Conservation (phyloP, 2,797 vertebrate genomes). For the Esox masquinongy region DNA sequence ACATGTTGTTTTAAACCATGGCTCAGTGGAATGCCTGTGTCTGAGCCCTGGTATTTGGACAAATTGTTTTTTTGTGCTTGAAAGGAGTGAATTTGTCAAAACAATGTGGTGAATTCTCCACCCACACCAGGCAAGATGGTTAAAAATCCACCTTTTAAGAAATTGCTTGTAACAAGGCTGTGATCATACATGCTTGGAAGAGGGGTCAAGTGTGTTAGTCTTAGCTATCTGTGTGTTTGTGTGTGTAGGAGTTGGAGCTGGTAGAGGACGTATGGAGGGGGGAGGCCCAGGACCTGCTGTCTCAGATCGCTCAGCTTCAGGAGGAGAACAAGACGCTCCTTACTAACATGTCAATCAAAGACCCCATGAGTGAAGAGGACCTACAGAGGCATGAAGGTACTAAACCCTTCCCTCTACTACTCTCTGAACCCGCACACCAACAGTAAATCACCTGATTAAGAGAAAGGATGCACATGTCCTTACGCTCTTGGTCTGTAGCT, state of each 20-base stretch:
- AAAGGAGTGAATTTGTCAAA: neutral
- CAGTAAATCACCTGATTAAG: neutral
- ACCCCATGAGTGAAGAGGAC: slow-evolving; percentile 91
- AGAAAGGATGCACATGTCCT: neutral
- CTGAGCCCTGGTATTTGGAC: neutral
- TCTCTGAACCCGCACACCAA: neutral
- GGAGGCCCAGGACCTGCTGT: slow-evolving; percentile 94
- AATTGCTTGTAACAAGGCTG: neutral
- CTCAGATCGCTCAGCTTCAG: slow-evolving; percentile 95
- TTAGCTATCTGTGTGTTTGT: neutral
- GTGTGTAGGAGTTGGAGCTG: slow-evolving; percentile 89
- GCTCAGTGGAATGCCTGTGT: neutral
- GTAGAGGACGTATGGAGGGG: slow-evolving; percentile 98
- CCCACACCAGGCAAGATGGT: neutral
- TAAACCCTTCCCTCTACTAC: neutral
- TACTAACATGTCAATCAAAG: slow-evolving; percentile 88
- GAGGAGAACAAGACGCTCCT: slow-evolving; percentile 94
- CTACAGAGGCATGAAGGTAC: slow-evolving; percentile 93
- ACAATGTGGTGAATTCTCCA: neutral
- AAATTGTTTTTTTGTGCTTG: neutral
- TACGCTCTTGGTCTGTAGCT: neutral
- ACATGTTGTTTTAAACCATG: neutral
- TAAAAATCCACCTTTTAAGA: neutral
- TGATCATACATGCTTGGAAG: neutral
- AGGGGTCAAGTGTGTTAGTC: slow-evolving; percentile 3